phyloP scores from a whole-genome alignment of 1,140 invertebrate genomes.

The Calephelis virginiensis region DNA sequence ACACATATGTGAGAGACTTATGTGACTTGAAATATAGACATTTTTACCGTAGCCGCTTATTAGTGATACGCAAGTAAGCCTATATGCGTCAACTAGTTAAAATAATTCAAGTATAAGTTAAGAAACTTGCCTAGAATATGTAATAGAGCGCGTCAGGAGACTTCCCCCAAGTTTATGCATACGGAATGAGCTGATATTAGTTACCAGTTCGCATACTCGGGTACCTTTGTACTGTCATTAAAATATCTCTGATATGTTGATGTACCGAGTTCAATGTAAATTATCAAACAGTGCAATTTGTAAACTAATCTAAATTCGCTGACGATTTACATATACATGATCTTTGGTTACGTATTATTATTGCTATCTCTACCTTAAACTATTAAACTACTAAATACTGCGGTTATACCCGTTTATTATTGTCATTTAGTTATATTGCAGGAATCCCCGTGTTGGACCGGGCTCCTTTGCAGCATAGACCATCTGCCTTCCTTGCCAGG shows the following conservation, averaged over 20 bases:
- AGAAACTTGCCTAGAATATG: constrained; percentile 24
- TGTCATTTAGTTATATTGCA: too few relatives aligned
- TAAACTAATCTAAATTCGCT: constrained; percentile 20
- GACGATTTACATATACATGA: constrained; percentile 36
- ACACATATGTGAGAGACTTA: too few relatives aligned
- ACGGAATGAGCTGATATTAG: constrained; percentile 59
- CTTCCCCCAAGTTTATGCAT: constrained; percentile 54
- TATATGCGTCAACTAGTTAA: not conserved
- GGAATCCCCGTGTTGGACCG: too few relatives aligned
- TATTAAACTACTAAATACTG: too few relatives aligned
- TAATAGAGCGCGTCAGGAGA: constrained; percentile 23
- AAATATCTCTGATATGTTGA: constrained; percentile 61
- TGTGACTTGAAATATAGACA: too few relatives aligned
- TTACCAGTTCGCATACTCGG: constrained; percentile 40
- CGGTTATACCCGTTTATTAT: too few relatives aligned
- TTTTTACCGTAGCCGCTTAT: too few relatives aligned
- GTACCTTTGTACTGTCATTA: constrained; percentile 56
- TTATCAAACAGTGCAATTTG: constrained; percentile 22
- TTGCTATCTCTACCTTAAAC: constrained; percentile 58
- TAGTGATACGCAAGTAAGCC: not conserved
- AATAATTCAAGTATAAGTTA: constrained; percentile 13
- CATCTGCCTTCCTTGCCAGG: too few relatives aligned
- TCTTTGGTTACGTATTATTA: constrained; percentile 46
- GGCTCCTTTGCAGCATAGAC: too few relatives aligned
- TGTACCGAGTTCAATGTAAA: constrained; percentile 39